These are phyloP conservation scores for Labeo catla DNA, from an alignment of 2,113 vertebrate species.

Conservation along the genomic window DNA sequence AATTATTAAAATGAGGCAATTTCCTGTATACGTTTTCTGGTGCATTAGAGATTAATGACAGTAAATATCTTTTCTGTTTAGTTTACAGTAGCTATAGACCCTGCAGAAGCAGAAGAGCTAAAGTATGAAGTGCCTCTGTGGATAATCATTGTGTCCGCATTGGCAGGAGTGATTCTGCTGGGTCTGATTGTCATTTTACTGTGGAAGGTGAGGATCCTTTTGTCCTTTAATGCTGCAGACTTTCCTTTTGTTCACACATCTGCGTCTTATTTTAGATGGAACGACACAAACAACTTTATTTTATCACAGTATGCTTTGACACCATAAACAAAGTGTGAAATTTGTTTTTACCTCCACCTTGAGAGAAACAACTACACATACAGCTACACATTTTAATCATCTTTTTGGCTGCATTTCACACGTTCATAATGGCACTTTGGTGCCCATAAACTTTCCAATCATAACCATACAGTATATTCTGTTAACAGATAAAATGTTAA, in stretches of 20 bases:
- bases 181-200: constrained; percentile 84
- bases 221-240: neutral
- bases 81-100: constrained; percentile 83
- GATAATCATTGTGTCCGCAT: constrained; percentile 81
- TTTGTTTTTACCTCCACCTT: neutral
- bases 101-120: constrained; percentile 74
- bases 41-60: constrained; percentile 9
- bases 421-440: neutral
- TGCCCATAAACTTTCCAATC: neutral
- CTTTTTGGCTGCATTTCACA: neutral
- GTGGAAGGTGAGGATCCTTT: constrained; percentile 83
- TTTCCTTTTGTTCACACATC: constrained; percentile 17
- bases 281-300: neutral
- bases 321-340: neutral
- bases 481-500: neutral
- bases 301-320: neutral
- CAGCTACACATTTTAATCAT: neutral
- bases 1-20: constrained; percentile 40
- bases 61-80: constrained; percentile 56
- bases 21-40: constrained; percentile 2
- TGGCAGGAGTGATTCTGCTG: constrained; percentile 84
- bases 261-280: neutral
- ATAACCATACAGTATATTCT: neutral
- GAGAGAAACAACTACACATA: neutral
- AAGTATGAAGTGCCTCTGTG: constrained; percentile 78